Evolutionary conservation across 2,888 invertebrate genomes (phyloP).

Genomic region (Empis stercorea): DNA sequence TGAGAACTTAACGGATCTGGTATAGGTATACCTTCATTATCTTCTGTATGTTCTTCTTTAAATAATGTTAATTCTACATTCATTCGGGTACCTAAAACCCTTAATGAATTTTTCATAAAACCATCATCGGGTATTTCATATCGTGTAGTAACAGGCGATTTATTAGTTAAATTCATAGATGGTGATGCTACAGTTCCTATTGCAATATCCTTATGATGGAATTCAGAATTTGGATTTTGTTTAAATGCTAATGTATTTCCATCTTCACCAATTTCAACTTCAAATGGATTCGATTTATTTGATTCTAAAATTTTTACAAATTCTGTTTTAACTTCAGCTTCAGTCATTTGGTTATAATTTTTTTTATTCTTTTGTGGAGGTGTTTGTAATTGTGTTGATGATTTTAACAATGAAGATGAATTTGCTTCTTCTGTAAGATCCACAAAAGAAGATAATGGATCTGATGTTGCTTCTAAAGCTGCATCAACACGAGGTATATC

Average conservation of each 20-base stretch:
- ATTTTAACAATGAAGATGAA: neutral
- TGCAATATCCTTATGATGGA: neutral
- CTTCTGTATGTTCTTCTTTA: slow-evolving; percentile 1
- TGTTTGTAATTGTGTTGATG: neutral
- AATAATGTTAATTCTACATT: slow-evolving; percentile 29
- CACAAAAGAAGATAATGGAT: too few relatives aligned
- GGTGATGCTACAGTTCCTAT: neutral
- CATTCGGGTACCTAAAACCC: slow-evolving; percentile 25
- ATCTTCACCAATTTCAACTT: slow-evolving; percentile 52
- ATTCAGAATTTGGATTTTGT: neutral
- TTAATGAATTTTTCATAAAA: slow-evolving; percentile 25
- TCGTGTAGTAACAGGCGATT: slow-evolving; percentile 8
- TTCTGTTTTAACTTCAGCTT: slow-evolving; percentile 4
- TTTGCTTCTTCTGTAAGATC: neutral
- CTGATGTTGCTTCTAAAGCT: slow-evolving; percentile 29
- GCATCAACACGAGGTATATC: slow-evolving; percentile 26
- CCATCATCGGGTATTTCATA: slow-evolving; percentile 33
- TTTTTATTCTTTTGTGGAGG: neutral
- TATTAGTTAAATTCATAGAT: neutral
- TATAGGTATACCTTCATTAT: slow-evolving; percentile 6
- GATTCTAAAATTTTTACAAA: slow-evolving; percentile 70
- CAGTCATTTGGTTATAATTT: neutral
- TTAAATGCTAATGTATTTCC: neutral
- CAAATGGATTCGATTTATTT: slow-evolving; percentile 96
- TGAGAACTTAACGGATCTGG: slow-evolving; percentile 5